phyloP scores from a whole-genome alignment of 2,113 vertebrate genomes.

The Lichenostomus cassidix region DNA sequence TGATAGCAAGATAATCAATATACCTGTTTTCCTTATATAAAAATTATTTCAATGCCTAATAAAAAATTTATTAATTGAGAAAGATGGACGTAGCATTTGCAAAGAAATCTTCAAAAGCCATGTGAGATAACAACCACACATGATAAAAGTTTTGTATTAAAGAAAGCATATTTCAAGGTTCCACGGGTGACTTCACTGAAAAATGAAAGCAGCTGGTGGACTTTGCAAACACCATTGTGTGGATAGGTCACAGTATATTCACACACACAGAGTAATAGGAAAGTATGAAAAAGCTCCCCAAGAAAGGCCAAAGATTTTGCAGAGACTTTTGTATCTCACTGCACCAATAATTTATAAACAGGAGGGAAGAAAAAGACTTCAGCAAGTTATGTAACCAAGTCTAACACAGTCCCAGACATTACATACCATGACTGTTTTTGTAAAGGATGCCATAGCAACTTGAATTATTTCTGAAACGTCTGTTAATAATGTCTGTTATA shows the following conservation, averaged over 20 bases:
- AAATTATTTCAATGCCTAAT: neutral
- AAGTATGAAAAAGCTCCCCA: neutral
- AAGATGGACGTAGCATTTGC: neutral
- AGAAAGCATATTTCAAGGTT: neutral
- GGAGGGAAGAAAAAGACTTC: neutral
- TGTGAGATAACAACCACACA: neutral
- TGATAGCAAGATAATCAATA: neutral
- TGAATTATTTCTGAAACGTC: neutral
- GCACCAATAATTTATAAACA: neutral
- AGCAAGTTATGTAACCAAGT: neutral
- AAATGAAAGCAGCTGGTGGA: neutral
- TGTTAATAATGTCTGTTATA: neutral
- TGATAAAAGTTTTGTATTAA: neutral
- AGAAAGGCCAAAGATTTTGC: neutral
- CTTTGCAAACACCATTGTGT: neutral
- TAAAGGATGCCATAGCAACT: neutral
- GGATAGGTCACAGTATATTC: neutral
- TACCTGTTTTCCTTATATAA: neutral
- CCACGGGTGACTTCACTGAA: neutral
- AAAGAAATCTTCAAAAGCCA: neutral
- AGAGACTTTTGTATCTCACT: neutral
- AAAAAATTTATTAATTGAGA: neutral
- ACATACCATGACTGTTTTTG: neutral
- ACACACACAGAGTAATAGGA: neutral
- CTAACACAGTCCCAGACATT: neutral